phyloP scores from a whole-genome alignment of 2,888 invertebrate genomes.

The Bellardia pandia region DNA sequence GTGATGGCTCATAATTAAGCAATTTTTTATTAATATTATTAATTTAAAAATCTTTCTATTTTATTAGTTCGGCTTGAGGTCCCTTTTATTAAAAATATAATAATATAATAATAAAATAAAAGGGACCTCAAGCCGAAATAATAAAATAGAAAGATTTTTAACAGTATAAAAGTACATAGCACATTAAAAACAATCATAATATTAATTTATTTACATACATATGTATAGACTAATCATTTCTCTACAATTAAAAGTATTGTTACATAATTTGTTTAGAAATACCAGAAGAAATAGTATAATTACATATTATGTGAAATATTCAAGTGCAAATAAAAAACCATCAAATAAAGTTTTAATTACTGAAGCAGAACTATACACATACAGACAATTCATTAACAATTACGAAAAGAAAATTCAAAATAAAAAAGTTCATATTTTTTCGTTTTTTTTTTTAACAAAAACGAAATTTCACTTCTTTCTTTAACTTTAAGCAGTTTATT shows the following conservation, averaged over 20 bases:
- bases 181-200: too few species aligned
- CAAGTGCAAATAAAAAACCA: background rate
- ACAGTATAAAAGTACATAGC: too few species aligned
- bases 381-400: conserved; percentile 28
- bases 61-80: too few species aligned
- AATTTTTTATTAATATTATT: too few species aligned
- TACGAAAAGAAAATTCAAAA: background rate
- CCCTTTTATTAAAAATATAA: too few species aligned
- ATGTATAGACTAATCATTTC: too few species aligned
- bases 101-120: too few species aligned
- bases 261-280: conserved; percentile 31
- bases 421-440: background rate
- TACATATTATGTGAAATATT: background rate
- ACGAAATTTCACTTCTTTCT: conserved; percentile 43
- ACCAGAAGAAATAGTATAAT: conserved; percentile 1
- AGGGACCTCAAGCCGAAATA: too few species aligned
- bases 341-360: conserved; percentile 50
- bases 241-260: background rate
- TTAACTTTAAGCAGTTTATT: background rate
- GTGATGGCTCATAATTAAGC: too few species aligned
- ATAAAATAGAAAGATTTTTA: too few species aligned
- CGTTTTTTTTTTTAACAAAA: background rate
- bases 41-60: too few species aligned
- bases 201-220: too few species aligned
- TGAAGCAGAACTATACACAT: conserved; percentile 52